These are phyloP conservation scores for Athene noctua DNA, from an alignment of 2,113 vertebrate species.

Conservation along the genomic window DNA sequence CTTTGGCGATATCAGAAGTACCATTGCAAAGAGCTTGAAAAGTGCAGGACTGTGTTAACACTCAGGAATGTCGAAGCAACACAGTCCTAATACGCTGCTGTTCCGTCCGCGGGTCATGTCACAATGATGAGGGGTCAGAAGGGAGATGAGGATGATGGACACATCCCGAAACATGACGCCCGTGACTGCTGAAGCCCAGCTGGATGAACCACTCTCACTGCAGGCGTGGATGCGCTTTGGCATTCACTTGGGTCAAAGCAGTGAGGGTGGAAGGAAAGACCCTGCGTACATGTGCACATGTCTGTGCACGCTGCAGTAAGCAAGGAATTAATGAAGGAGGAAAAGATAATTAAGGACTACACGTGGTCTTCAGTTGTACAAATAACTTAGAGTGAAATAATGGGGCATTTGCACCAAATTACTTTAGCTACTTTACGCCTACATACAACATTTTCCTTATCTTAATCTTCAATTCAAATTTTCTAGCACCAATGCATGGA, in stretches of 20 bases:
- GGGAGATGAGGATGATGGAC: fast-evolving
- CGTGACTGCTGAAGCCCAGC: not conserved
- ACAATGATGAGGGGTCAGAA: fast-evolving
- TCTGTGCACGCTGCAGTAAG: fast-evolving
- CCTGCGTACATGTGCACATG: fast-evolving
- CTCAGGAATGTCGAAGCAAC: not conserved
- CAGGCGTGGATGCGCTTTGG: not conserved
- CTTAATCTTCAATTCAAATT: not conserved
- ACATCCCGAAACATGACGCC: not conserved
- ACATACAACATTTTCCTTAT: not conserved
- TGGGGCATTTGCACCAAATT: not conserved
- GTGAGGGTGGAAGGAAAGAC: not conserved
- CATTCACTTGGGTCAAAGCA: not conserved
- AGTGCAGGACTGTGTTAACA: fast-evolving
- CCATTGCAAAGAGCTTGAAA: not conserved
- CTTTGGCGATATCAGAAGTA: not conserved
- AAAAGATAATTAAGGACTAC: not conserved
- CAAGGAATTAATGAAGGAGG: not conserved
- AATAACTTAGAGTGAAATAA: not conserved
- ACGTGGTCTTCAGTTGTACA: not conserved
- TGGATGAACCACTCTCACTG: not conserved
- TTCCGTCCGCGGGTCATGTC: fast-evolving
- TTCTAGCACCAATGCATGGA: not conserved
- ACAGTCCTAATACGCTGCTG: not conserved
- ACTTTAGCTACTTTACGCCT: not conserved